Evolutionary conservation across 2,888 invertebrate genomes (phyloP), one percentile per base, ranked within the genome.

Genomic region (Leucania comma): DNA sequence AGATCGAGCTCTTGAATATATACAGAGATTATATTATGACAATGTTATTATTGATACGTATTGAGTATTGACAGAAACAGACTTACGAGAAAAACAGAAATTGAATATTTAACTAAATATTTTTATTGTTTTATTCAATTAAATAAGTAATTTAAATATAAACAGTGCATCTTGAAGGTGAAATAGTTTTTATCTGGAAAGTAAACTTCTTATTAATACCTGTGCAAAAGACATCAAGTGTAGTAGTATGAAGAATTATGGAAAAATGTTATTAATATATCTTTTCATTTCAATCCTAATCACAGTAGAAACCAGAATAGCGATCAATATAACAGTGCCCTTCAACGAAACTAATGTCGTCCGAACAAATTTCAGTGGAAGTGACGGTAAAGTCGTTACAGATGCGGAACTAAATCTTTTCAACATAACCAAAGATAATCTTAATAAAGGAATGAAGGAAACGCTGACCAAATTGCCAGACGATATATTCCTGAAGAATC

Each of bases 391-490:
- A 86, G 32, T 89, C 24, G 84, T 93, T 5, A 92, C 91, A 2
- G 86, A 90, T 8, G 84, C 83, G 60, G 94, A 95, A 80, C 60
- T 92, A 1, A 61, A 75, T 10, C 57, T 92, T 5, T 95, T 92
- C 72, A 93, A 95, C 59, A 76, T 94, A 2, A 92, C 91, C 12
- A 85, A 87, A 12, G 83, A 83, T 2, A 93, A 91, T 75, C 73
- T 95, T 6, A 94, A 92, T 38, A 76, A 63, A 75, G 94, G 93
- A 1, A 77, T 93, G 2, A 77, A 73, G 63, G 67, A 89, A 0
- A 93, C 93, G 82, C 72, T 95, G 0, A 94, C 93, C 0, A 91
- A 81, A 77, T 78, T 58, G 5, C 93, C 95, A 0, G 82, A 93
- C 0, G 86, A 91, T 10, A 81, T 94, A 20, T 95, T 89, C 66